These are phyloP conservation scores for Thryonomys swinderianus DNA, from an alignment of 2,113 vertebrate genomes.

Conservation along the genomic window DNA sequence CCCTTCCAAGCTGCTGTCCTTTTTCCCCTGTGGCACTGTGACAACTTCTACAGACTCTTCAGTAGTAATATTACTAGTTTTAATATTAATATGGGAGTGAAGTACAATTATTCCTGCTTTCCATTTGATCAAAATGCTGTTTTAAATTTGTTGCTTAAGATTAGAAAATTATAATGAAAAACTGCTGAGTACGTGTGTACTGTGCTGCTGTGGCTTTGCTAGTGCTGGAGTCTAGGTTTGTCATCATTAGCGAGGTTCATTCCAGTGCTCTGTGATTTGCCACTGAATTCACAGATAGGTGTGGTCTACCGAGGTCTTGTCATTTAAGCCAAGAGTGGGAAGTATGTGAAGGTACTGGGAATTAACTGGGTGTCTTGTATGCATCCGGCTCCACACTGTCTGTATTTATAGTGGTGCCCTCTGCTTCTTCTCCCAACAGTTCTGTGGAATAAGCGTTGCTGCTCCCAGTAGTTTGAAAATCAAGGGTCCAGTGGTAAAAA, in stretches of 20 bases:
- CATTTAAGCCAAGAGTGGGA: not conserved
- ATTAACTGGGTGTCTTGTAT: not conserved
- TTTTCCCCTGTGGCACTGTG: not conserved
- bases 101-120: slow-evolving; percentile 7
- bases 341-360: not conserved
- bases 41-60: not conserved
- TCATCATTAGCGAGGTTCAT: not conserved
- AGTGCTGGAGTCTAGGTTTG: not conserved
- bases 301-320: not conserved
- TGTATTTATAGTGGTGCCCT: not conserved
- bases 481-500: not conserved
- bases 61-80: not conserved
- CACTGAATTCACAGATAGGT: slow-evolving; percentile 25
- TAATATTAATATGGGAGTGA: not conserved
- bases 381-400: not conserved
- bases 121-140: not conserved
- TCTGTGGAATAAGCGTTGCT: not conserved
- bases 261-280: not conserved
- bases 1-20: not conserved
- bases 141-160: slow-evolving; percentile 47
- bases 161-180: not conserved
- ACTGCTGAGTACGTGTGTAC: not conserved
- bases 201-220: not conserved
- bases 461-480: not conserved
- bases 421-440: not conserved